These are phyloP conservation scores for Hylia prasina DNA, from an alignment of 2,113 vertebrate genomes.

Conservation along the genomic window DNA sequence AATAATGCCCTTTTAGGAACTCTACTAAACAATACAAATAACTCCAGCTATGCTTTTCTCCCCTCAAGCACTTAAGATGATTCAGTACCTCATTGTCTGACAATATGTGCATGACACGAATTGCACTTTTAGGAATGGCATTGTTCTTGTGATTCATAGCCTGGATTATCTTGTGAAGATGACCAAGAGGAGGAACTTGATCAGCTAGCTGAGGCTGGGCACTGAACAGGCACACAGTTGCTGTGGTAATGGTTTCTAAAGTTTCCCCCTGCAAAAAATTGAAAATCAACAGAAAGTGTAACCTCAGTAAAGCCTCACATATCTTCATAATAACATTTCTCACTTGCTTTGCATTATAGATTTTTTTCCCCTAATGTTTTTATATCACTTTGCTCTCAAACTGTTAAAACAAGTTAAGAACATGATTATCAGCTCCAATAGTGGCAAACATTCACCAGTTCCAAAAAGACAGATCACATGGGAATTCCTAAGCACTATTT, in stretches of 20 bases:
- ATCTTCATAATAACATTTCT: background rate
- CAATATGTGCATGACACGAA: conserved; percentile 89
- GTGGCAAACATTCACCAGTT: background rate
- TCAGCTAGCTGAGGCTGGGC: conserved; percentile 92
- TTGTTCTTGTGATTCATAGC: conserved; percentile 96
- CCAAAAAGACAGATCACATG: background rate
- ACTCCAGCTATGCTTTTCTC: background rate
- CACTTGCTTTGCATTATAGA: background rate
- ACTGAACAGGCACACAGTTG: conserved; percentile 91
- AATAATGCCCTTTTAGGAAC: background rate
- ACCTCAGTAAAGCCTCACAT: background rate
- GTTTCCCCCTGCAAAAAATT: conserved; percentile 84
- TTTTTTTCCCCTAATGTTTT: background rate
- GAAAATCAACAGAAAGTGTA: background rate
- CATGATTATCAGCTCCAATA: background rate
- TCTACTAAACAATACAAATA: background rate
- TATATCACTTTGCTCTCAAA: background rate
- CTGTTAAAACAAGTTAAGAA: background rate
- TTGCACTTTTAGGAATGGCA: conserved; percentile 92
- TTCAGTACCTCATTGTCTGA: conserved; percentile 93
- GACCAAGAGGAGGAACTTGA: conserved; percentile 94
- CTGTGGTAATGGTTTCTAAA: conserved; percentile 92
- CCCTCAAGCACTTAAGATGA: background rate
- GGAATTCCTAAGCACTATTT: background rate
- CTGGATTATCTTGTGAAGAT: conserved; percentile 90